Evolutionary conservation across 1,140 invertebrate genomes (phyloP), one percentile per base, ranked within the genome.

Genomic region (Triops longicaudatus): DNA sequence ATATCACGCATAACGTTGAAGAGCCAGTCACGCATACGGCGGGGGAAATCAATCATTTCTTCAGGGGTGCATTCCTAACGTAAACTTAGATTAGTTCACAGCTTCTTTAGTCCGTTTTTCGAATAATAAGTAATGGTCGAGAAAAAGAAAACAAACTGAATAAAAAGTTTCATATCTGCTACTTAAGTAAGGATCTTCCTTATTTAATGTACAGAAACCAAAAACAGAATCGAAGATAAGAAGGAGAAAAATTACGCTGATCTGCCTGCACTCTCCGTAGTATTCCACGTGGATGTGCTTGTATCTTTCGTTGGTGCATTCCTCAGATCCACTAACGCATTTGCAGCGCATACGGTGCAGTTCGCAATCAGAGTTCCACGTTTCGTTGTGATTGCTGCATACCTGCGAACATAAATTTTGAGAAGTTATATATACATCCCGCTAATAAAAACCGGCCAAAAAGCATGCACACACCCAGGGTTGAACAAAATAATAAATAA

Each of bases 1-100:
- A 97, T 86, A 85, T 97, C 95, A 78, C 93, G 89, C 94, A 97
- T 95, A 75, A 97, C 92, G 87, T 96, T 96, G 87, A 96, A 98
- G 9, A 98, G 88, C 96, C 96, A 98, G 81, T 98, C 96, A 71
- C 94, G 89, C 95, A 98, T 98, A 80, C 96, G 89, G 27, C 95
- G 88, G 26, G 94, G 94, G 84, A 96, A 97, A 85, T 97, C 94
- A 6, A 88, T 86, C 90, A 97, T 92, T 83, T 97, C 93, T 78
- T 91, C 91, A 43, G 90, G 87, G 31, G 87, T 88, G 84, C 96
- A 98, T 80, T 88, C 87, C 89, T 91, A 81, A 5, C 82, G 80
- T 76, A 42, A 17, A 50, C 73, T 0, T 27, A 42, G 78, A 84
- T 79, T 78, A 74, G 12, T 79, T 44, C 9, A 72, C 41, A 41